Percentiles rank a stretch among this genome's conserved stretches.
phyloP scores from a whole-genome alignment of 2,113 vertebrate genomes.

The Mirounga angustirostris region DNA sequence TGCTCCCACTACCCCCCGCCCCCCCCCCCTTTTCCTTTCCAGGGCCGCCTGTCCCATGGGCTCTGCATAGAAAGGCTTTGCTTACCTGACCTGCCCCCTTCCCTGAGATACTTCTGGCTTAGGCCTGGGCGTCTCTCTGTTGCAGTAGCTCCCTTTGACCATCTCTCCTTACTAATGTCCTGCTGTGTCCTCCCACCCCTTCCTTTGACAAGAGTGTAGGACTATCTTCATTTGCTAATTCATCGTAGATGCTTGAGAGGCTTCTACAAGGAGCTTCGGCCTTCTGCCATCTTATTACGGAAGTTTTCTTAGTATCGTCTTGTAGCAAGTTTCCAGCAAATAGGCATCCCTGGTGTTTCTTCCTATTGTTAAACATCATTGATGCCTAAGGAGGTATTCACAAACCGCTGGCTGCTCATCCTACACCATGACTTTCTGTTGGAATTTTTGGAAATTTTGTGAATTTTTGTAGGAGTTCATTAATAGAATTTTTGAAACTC shows the following conservation, averaged over 20 bases:
- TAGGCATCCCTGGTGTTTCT: background rate
- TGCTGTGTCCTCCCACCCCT: background rate
- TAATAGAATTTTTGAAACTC: background rate
- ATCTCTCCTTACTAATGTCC: background rate
- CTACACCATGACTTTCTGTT: background rate
- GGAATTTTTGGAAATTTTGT: background rate
- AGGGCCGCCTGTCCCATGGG: background rate
- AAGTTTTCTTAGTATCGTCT: background rate
- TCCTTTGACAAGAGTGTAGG: background rate
- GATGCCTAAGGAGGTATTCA: background rate
- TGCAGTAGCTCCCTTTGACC: background rate
- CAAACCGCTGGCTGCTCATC: background rate
- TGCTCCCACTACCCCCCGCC: accelerated
- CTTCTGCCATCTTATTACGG: background rate
- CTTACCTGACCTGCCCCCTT: background rate
- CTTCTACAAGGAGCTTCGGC: background rate
- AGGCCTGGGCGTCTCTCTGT: background rate
- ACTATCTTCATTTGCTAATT: background rate
- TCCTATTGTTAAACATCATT: background rate
- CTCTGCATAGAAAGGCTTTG: background rate
- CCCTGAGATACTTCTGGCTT: background rate
- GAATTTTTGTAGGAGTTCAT: background rate
- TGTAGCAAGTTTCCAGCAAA: conserved; percentile 3
- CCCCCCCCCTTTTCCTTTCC: background rate
- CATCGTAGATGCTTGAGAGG: background rate